These are phyloP conservation scores for Anolis carolinensis DNA, from an alignment of 2,113 vertebrate genomes.

Conservation along the genomic window DNA sequence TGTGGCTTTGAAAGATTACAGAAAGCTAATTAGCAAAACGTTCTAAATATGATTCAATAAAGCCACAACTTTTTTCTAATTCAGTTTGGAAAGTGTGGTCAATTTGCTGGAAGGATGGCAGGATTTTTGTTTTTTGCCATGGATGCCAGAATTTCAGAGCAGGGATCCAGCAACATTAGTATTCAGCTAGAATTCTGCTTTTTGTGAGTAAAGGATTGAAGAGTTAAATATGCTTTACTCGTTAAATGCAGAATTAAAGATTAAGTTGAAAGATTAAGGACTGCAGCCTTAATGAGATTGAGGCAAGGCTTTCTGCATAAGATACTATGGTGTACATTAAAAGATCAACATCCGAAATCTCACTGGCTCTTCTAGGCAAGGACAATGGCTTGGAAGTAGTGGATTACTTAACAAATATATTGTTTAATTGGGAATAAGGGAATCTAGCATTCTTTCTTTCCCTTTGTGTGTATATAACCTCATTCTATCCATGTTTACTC, in stretches of 20 bases:
- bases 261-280: background rate
- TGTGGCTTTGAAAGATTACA: background rate
- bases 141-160: background rate
- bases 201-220: background rate
- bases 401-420: background rate
- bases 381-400: background rate
- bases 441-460: background rate
- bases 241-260: background rate
- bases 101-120: background rate
- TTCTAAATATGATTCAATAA: background rate
- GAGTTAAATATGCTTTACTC: background rate
- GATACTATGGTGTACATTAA: background rate
- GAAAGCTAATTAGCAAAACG: background rate
- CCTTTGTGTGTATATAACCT: background rate
- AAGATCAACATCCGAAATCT: background rate
- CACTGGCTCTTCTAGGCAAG: background rate
- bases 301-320: background rate
- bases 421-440: background rate
- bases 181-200: background rate
- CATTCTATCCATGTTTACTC: too few relatives aligned
- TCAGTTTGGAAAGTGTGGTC: background rate
- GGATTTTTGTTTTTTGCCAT: background rate
- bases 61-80: background rate
- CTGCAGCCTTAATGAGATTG: background rate
- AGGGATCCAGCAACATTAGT: background rate